A percentile compares a stretch with the other conserved stretches of the same genome.
Conservation (phyloP, 2,797 vertebrate genomes). For the Galago senegalensis region DNA sequence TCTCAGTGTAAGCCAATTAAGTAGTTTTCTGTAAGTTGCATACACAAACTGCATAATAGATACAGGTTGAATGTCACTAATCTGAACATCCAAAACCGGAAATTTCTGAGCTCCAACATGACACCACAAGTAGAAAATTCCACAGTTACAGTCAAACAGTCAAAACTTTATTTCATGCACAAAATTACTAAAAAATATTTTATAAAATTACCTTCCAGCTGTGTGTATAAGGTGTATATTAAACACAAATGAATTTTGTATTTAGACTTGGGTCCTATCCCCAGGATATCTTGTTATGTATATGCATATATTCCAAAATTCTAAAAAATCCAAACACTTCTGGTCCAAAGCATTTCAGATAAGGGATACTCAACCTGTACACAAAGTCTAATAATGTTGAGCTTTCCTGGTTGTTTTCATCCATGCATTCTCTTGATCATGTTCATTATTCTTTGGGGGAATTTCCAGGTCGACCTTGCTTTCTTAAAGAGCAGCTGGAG, state of each 20-base stretch:
- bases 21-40: conserved; percentile 22
- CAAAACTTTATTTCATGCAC: background rate
- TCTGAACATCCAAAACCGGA: background rate
- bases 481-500: conserved; percentile 27
- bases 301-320: background rate
- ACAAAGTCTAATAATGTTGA: background rate
- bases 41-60: background rate
- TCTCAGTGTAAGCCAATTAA: background rate
- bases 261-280: background rate
- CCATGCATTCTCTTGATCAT: conserved; percentile 11
- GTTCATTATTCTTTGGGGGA: background rate
- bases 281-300: background rate
- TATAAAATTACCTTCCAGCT: background rate
- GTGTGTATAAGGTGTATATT: background rate
- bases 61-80: background rate
- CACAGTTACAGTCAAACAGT: background rate
- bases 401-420: conserved; percentile 38
- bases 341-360: background rate
- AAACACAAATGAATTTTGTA: background rate
- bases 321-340: background rate
- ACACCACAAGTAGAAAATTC: background rate
- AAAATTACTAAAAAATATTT: background rate
- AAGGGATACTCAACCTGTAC: background rate
- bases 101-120: background rate
- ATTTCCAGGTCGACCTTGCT: background rate